Conservation (phyloP, 2,797 vertebrate genomes). For the Cirrhinus mrigala region DNA sequence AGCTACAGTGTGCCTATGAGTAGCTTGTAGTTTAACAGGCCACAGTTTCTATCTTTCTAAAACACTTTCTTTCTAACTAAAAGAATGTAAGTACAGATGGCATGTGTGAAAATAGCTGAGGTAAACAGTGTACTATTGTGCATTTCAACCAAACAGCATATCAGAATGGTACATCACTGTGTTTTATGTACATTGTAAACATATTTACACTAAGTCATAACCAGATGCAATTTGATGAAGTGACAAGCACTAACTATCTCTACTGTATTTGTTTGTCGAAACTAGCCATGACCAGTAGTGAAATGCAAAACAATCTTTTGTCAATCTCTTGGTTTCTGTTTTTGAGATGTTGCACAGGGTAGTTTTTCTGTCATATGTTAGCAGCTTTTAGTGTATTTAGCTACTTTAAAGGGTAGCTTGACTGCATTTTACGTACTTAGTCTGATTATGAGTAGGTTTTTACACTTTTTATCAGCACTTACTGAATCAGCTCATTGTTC, state of each 20-base stretch:
- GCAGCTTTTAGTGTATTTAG: background rate
- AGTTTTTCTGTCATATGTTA: background rate
- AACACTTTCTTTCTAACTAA: background rate
- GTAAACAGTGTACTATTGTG: background rate
- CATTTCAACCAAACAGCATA: background rate
- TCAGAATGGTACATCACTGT: background rate
- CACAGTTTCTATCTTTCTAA: background rate
- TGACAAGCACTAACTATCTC: background rate
- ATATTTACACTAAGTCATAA: background rate
- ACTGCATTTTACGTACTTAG: background rate
- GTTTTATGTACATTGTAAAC: background rate
- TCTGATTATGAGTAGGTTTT: background rate
- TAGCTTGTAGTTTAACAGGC: background rate
- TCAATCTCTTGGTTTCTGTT: background rate
- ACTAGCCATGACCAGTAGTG: background rate
- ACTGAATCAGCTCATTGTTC: constrained; percentile 1
- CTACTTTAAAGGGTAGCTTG: background rate
- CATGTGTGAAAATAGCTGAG: too few species aligned
- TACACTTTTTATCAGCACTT: background rate
- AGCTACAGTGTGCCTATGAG: background rate
- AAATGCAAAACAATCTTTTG: background rate
- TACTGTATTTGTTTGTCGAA: background rate
- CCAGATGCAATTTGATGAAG: background rate
- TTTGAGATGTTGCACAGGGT: background rate
- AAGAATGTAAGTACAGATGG: background rate